These are phyloP conservation scores for Panthera leo DNA, from an alignment of 2,113 vertebrate genomes.

Conservation along the genomic window DNA sequence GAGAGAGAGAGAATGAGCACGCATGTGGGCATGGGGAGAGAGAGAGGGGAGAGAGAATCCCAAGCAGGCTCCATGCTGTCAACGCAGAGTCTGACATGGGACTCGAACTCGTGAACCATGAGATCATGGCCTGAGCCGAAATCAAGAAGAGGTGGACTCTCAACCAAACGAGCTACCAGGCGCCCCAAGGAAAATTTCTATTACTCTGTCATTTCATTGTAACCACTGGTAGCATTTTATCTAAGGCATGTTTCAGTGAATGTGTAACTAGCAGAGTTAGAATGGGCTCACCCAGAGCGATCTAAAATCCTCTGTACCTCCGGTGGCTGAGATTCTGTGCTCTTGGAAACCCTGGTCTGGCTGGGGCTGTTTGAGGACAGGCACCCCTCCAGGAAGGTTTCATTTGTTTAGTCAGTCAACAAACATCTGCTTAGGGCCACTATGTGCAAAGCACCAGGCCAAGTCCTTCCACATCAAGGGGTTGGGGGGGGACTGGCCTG, in stretches of 20 bases:
- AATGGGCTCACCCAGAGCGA: neutral
- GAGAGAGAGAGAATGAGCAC: no score
- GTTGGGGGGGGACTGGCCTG: neutral
- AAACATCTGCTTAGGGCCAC: neutral
- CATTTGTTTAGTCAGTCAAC: neutral
- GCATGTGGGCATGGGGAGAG: no score
- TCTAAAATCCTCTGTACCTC: neutral
- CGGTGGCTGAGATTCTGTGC: neutral
- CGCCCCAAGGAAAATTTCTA: neutral
- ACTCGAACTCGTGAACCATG: no score
- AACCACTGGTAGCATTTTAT: neutral
- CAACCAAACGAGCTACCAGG: no score
- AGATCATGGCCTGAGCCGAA: no score
- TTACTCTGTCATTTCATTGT: neutral
- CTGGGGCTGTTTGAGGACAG: neutral
- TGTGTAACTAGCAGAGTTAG: neutral
- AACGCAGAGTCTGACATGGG: no score
- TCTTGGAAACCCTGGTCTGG: neutral
- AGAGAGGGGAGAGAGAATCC: no score
- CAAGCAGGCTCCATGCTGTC: no score
- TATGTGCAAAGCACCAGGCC: neutral
- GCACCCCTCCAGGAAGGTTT: neutral
- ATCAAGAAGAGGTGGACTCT: no score
- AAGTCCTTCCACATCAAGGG: neutral
- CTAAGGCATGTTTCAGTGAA: neutral